Evolutionary conservation across 2,113 vertebrate species (phyloP).

Genomic region (Talpa occidentalis): DNA sequence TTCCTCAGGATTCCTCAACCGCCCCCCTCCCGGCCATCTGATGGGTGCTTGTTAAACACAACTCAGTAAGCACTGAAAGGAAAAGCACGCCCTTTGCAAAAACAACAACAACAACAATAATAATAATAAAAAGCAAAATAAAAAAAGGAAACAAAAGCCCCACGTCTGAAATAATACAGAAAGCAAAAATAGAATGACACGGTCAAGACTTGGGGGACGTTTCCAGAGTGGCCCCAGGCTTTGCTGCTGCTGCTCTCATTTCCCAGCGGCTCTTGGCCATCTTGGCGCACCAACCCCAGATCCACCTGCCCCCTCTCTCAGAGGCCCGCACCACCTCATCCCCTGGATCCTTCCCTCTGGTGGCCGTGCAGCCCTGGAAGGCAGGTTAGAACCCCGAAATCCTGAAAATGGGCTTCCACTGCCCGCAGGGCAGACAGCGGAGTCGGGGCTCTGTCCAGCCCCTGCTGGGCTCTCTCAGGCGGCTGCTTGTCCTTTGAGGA

Average conservation of each 20-base stretch:
- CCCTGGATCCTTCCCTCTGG: too few relatives aligned
- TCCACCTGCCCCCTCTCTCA: neutral
- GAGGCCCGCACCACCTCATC: fast-evolving
- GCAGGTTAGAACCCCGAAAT: neutral
- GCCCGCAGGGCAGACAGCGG: neutral
- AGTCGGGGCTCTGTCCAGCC: neutral
- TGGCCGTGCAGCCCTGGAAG: neutral
- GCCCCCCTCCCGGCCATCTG: neutral
- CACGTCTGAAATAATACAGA: neutral
- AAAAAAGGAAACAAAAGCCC: neutral
- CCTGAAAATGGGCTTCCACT: neutral
- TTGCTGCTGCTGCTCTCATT: neutral
- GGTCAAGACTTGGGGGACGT: neutral
- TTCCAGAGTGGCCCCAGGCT: neutral
- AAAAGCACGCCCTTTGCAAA: neutral
- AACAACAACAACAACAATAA: too few relatives aligned
- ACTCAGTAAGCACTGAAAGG: neutral
- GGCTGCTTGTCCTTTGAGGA: neutral
- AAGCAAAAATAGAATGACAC: neutral
- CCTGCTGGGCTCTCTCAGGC: fast-evolving
- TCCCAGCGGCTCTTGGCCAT: neutral
- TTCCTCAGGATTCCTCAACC: neutral
- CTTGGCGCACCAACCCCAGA: neutral
- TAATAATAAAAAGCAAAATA: too few relatives aligned
- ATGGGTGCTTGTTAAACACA: neutral